Base-by-base conservation (phyloP, 2,888 invertebrate species). In the Antitype chi region DNA sequence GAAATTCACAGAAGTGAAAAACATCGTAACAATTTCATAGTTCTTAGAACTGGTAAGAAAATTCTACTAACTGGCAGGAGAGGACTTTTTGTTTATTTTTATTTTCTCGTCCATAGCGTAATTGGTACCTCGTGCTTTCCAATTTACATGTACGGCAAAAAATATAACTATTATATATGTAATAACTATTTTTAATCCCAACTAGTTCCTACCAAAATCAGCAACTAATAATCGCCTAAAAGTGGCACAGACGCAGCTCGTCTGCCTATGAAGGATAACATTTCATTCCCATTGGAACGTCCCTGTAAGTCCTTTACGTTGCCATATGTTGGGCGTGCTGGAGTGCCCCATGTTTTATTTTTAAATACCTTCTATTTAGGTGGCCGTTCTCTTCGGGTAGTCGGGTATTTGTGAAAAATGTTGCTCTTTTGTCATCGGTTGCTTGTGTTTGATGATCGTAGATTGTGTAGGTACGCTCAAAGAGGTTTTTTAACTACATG, bases 361-460 rank as follows among this genome's bases (percentile, higher is more conserved):
- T 78, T 74, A 78, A 86, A 71, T 47, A 82, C 53, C 59, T 43
- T 70, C 67, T 76, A 86, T 83, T 69, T 73, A 71, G 49, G 70
- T 47, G 28, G 57, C 15, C 6, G 49, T 59, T 47, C 43, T 25
- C 57, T n/a, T 57, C 53, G 43, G 32, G 63, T 60, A 28, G 32
- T n/a, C 11, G 15, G 15, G 77, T 53, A 47, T 78, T 82, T 62
- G 28, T 47, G 52, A 32, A 80, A 71, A 70, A 71, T 53, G 52
- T 63, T 32, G 15, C 28, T 53, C 59, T 47, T 82, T 47, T 76
- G 43, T 64, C 23, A n/a, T 7, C n/a, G 32, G 8, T 15, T 23
- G 15, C 38, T 11, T 15, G 38, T 60, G 13, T 47, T 32, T 47
- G 7, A 17, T 25, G 38, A 20, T n/a, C 7, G 38, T 52, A 20